These are phyloP conservation scores for Unio pictorum DNA, from an alignment of 2,888 invertebrate species.

Conservation along the genomic window DNA sequence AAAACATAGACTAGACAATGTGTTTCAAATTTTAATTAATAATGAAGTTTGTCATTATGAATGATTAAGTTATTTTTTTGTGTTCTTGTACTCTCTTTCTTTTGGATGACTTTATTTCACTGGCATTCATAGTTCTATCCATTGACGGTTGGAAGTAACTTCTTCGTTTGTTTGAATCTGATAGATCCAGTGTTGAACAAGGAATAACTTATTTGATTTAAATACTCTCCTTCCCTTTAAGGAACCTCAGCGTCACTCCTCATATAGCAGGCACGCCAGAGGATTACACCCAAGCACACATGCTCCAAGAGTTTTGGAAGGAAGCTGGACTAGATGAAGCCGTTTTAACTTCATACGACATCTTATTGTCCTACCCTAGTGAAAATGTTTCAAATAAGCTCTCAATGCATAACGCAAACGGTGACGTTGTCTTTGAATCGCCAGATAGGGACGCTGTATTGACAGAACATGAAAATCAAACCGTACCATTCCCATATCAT, in stretches of 20 bases:
- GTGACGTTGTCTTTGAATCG: conserved; percentile 26
- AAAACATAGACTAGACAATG: too few species aligned
- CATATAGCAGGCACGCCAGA: conserved; percentile 26
- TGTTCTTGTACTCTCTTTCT: too few species aligned
- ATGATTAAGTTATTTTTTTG: too few species aligned
- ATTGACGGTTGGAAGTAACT: too few species aligned
- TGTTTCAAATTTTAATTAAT: too few species aligned
- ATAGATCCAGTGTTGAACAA: too few species aligned
- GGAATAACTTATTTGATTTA: too few species aligned
- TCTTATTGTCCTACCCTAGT: conserved; percentile 30
- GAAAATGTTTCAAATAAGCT: conserved; percentile 20
- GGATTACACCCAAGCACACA: conserved; percentile 24
- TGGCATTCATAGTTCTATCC: too few species aligned
- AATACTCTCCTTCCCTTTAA: not conserved
- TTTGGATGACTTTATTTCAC: too few species aligned
- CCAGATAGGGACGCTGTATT: conserved; percentile 50
- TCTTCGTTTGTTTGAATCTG: too few species aligned
- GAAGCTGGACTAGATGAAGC: conserved; percentile 24
- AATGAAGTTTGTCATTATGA: too few species aligned
- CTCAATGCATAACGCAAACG: conserved; percentile 1
- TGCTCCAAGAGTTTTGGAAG: conserved; percentile 25
- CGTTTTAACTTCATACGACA: conserved; percentile 25
- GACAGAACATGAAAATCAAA: conserved; percentile 47
- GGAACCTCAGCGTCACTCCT: conserved; percentile 15
- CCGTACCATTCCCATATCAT: conserved; percentile 57